Evolutionary conservation across 2,888 invertebrate genomes (phyloP).

Genomic region (Zelleria hepariella): DNA sequence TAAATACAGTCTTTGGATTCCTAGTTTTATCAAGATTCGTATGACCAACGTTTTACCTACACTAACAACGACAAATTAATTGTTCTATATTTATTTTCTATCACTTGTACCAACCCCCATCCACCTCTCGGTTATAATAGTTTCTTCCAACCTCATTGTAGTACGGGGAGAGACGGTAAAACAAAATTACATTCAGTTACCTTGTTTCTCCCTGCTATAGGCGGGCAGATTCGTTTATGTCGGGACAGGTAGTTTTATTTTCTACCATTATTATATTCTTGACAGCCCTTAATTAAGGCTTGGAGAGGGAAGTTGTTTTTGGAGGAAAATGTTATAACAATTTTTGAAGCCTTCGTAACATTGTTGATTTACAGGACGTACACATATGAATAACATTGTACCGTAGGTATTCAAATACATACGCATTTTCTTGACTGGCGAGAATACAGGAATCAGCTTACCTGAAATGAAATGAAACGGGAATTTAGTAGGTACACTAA

Average conservation of each 20-base stretch:
- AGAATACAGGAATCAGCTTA: too few species aligned
- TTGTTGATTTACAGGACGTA: too few species aligned
- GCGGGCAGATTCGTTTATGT: not conserved
- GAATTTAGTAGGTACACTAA: too few species aligned
- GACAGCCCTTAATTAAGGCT: not conserved
- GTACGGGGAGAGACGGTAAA: constrained; percentile 17
- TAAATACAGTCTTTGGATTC: too few species aligned
- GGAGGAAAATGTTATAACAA: not conserved
- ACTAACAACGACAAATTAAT: too few species aligned
- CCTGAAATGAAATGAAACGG: too few species aligned
- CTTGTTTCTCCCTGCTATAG: not conserved
- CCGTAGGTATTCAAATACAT: too few species aligned
- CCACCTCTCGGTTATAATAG: constrained; percentile 42
- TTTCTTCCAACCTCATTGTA: constrained; percentile 44
- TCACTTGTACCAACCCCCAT: constrained; percentile 14
- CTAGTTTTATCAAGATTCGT: too few species aligned
- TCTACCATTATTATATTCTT: not conserved
- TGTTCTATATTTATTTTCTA: constrained; percentile 11
- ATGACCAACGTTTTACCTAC: too few species aligned
- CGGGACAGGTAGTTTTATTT: not conserved
- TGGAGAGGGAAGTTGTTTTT: not conserved
- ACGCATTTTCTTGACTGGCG: too few species aligned
- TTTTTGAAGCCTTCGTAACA: too few species aligned
- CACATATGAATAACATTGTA: too few species aligned
- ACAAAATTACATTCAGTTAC: constrained; percentile 6